Base-by-base conservation (phyloP, 1,140 invertebrate genomes). In the Ips typographus region DNA sequence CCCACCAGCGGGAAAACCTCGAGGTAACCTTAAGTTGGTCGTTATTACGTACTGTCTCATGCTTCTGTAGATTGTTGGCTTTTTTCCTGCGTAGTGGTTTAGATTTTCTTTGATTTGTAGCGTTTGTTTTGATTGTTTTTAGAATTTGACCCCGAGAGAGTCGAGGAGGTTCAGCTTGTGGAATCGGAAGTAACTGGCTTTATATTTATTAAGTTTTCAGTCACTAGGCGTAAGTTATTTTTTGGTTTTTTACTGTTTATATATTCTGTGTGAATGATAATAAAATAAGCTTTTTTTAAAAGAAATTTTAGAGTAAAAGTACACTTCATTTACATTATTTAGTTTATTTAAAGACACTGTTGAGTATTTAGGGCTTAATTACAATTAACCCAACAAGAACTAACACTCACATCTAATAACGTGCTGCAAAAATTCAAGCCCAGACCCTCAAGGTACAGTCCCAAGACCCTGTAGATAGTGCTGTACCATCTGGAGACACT, bases 381-480 rank as follows among this genome's bases (percentile, higher is more conserved):
- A 22, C 22, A 22, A 22, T 22, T 22, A 22, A 22, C 36, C 2
- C 36, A n/a, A n/a, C 47, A n/a, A n/a, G 8, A 7, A 2, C 47
- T 49, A 7, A 22, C 22, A 22, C 22, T 22, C 22, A 22, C 22
- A 22, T 22, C 38, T 37, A 22, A 47, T 6, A 1, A 56, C 1
- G 5, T 1, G 5, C 7, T 56, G 8, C 2, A 1, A 56, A 56
- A 73, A 76, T 22, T 22, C 22, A 22, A 22, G 22, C 22, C 22
- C 22, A 22, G 22, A 98, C 94, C 80, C 96, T 87, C 72, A 99
- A 84, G 56, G 96, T 98, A 77, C 90, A 91, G 83, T 99, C 98
- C 98, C 98, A 99, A 76, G 95, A 98, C 61, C 95, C 96, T 52
- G 98, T 98, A 73, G 94, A 96, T 4, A 99, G 86, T 57, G 96